Percentiles rank a stretch among this genome's conserved stretches.
Evolutionary conservation across 2,888 invertebrate genomes (phyloP).

Genomic region (Clepsis dumicolana): DNA sequence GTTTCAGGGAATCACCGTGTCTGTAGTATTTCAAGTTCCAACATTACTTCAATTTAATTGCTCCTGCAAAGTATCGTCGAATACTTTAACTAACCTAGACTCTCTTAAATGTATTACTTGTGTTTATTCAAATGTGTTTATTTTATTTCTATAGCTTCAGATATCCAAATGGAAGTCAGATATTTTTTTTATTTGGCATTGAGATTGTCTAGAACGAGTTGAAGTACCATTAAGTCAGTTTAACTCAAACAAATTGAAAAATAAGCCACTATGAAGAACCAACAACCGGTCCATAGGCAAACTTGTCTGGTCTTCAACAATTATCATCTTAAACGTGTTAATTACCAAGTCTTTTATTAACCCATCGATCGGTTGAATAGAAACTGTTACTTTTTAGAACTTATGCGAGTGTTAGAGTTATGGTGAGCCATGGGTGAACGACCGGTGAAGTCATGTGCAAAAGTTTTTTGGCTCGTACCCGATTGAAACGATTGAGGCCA

Average conservation of each 20-base stretch:
- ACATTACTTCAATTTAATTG: neutral
- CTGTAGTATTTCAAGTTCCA: neutral
- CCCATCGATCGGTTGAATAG: constrained; percentile 30
- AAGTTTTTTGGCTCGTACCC: constrained; percentile 44
- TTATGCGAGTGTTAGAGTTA: constrained; percentile 15
- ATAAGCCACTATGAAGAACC: constrained; percentile 9
- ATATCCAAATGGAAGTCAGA: neutral
- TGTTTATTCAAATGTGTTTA: too few relatives aligned
- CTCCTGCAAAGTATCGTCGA: neutral
- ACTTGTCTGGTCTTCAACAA: constrained; percentile 30
- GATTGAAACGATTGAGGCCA: constrained; percentile 34
- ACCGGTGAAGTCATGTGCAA: constrained; percentile 44
- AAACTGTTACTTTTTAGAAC: constrained; percentile 40
- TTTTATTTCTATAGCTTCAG: neutral
- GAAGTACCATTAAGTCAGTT: neutral
- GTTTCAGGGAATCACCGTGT: neutral
- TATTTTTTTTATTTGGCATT: neutral
- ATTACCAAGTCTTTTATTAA: constrained; percentile 30
- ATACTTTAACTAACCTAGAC: neutral
- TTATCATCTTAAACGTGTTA: constrained; percentile 33
- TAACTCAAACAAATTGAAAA: constrained; percentile 13
- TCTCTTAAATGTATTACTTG: neutral
- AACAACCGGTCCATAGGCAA: constrained; percentile 21
- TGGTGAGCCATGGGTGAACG: constrained; percentile 34
- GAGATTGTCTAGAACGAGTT: constrained; percentile 1